Conservation (phyloP, 2,888 invertebrate species). For the Lasioglossum vierecki region DNA sequence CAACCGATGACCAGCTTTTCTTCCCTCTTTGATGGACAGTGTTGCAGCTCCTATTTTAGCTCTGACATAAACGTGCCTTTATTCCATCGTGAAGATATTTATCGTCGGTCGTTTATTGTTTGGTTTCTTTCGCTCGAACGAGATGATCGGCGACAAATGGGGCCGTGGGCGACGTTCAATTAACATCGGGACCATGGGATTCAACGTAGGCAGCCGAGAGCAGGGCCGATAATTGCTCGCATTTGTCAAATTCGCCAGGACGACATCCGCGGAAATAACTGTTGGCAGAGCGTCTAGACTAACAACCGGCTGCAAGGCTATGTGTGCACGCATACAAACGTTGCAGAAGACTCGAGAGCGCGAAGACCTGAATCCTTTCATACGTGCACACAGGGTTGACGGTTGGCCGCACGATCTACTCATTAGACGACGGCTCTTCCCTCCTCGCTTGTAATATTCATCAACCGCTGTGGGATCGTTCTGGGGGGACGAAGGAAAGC, state of each 20-base stretch:
- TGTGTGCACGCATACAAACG: neutral
- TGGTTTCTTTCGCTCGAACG: neutral
- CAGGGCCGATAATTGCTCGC: conserved; percentile 29
- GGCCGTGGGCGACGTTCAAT: conserved; percentile 9
- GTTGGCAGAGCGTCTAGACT: conserved; percentile 54
- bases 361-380: conserved; percentile 37
- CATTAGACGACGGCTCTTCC: conserved; percentile 67
- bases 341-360: neutral
- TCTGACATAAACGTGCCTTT: neutral
- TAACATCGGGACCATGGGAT: neutral
- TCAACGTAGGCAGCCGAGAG: neutral
- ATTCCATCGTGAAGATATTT: neutral
- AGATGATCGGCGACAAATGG: conserved; percentile 4
- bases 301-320: conserved; percentile 48
- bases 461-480: conserved; percentile 62
- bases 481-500: conserved; percentile 60
- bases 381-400: conserved; percentile 47
- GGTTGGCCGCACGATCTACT: conserved; percentile 69
- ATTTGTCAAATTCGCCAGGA: conserved; percentile 33
- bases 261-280: conserved; percentile 55
- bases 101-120: neutral
- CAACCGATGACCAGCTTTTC: neutral
- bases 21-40: neutral
- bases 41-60: neutral
- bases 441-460: conserved; percentile 69